Evolutionary conservation across 2,888 invertebrate species (phyloP).

Genomic region (Pristionchus arcanus): DNA sequence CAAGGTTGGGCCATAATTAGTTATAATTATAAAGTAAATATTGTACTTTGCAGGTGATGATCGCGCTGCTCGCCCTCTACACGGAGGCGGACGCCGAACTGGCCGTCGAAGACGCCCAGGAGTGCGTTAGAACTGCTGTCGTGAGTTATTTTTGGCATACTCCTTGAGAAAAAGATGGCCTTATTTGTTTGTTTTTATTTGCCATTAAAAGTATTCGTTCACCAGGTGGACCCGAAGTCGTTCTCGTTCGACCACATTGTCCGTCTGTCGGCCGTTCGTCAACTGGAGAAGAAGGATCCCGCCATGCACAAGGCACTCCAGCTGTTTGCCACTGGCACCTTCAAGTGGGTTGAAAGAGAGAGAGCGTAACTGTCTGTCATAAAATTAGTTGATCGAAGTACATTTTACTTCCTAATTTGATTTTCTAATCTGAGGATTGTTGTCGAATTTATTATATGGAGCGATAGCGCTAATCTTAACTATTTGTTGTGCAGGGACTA

Average conservation of each 20-base stretch:
- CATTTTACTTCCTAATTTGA: no score
- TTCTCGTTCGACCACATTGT: constrained; percentile 95
- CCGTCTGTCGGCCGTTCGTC: constrained; percentile 93
- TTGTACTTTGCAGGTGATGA: constrained; percentile 84
- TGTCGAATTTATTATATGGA: no score
- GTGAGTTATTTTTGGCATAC: constrained; percentile 81
- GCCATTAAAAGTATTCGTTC: no score
- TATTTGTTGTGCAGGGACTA: constrained; percentile 80
- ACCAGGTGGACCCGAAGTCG: constrained; percentile 87
- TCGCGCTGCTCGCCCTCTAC: constrained; percentile 95
- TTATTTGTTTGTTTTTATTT: no score
- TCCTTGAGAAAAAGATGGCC: no score
- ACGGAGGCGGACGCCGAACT: constrained; percentile 94
- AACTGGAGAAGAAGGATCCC: constrained; percentile 66
- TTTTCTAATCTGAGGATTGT: no score
- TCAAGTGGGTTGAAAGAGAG: constrained; percentile 52
- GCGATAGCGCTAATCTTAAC: no score
- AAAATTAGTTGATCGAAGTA: no score
- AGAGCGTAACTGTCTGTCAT: no score
- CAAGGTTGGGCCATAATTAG: constrained; percentile 62
- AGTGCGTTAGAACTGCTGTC: constrained; percentile 94
- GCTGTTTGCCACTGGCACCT: constrained; percentile 72
- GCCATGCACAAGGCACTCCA: constrained; percentile 72
- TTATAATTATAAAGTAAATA: not conserved
- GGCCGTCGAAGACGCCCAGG: constrained; percentile 94